A percentile compares a stretch with the other conserved stretches of the same genome.
Evolutionary conservation across 2,797 vertebrate genomes (phyloP).

Genomic region (Rachycentron canadum): DNA sequence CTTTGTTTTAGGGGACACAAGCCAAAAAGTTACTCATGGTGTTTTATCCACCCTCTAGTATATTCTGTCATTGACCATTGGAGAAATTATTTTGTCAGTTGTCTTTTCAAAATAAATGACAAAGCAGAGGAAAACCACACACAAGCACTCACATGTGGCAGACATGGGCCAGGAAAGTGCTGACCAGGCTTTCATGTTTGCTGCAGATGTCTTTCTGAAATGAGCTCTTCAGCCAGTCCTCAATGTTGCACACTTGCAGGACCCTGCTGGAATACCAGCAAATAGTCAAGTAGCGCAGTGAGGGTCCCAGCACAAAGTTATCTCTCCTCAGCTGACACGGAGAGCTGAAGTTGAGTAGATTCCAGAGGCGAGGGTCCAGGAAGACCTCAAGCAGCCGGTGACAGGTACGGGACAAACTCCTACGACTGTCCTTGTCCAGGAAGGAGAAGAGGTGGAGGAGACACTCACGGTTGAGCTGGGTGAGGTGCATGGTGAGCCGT

Average conservation of each 20-base stretch:
- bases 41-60: neutral
- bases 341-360: conserved; percentile 88
- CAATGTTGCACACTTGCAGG: conserved; percentile 93
- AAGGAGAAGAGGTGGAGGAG: conserved; percentile 95
- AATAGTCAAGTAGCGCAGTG: conserved; percentile 88
- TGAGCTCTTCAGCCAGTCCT: conserved; percentile 93
- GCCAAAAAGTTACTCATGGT: neutral
- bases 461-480: conserved; percentile 92
- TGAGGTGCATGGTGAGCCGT: conserved; percentile 87
- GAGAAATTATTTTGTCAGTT: neutral
- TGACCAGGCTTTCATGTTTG: conserved; percentile 89
- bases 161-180: conserved; percentile 86
- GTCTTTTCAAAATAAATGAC: neutral
- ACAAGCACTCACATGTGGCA: conserved; percentile 84
- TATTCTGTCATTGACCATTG: conserved; percentile 6
- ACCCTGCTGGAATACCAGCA: conserved; percentile 95
- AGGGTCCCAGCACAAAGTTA: conserved; percentile 92
- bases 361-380: conserved; percentile 91
- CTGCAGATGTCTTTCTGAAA: conserved; percentile 94
- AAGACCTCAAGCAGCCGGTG: conserved; percentile 85
- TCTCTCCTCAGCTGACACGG: conserved; percentile 88
- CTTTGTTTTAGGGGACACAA: neutral
- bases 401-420: conserved; percentile 89
- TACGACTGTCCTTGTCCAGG: conserved; percentile 92
- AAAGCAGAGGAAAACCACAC: conserved; percentile 40